Evolutionary conservation across 1,140 invertebrate genomes (phyloP).

Genomic region (Caerostris extrusa): DNA sequence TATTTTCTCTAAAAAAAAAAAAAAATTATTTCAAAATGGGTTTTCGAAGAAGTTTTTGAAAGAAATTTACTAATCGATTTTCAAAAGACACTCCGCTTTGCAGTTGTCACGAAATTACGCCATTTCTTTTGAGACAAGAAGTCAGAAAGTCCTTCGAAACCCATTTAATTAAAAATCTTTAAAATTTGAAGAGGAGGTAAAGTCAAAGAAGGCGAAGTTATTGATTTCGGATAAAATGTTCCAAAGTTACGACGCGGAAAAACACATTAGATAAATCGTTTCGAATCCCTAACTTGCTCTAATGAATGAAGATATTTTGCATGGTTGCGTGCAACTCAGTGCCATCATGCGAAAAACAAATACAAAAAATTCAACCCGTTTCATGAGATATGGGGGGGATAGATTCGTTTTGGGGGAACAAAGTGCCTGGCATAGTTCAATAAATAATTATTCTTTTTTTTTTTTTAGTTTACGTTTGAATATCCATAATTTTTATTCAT

Average conservation of each 20-base stretch:
- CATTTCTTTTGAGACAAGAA: background rate
- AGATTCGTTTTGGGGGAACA: too few relatives aligned
- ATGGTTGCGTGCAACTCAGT: constrained; percentile 37
- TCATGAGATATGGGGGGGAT: too few relatives aligned
- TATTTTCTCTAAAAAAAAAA: background rate
- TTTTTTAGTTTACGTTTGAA: too few relatives aligned
- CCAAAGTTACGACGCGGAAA: constrained; percentile 43
- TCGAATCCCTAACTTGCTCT: background rate
- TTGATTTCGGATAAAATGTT: constrained; percentile 51
- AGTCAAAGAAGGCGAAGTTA: constrained; percentile 39
- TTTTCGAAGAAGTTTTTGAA: background rate
- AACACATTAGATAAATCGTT: constrained; percentile 51
- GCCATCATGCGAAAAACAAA: constrained; percentile 3
- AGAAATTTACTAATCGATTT: background rate
- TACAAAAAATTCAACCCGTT: background rate
- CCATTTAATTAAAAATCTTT: constrained; percentile 46
- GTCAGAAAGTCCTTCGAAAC: constrained; percentile 11
- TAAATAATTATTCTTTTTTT: too few relatives aligned
- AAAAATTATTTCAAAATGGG: background rate
- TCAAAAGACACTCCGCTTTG: background rate
- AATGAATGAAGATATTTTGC: constrained; percentile 55
- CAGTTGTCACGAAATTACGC: background rate
- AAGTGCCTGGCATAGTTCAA: too few relatives aligned
- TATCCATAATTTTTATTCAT: too few relatives aligned
- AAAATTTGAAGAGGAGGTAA: constrained; percentile 17